Base-by-base conservation (phyloP, 2,888 invertebrate species). In the Tanytarsus gracilentus region DNA sequence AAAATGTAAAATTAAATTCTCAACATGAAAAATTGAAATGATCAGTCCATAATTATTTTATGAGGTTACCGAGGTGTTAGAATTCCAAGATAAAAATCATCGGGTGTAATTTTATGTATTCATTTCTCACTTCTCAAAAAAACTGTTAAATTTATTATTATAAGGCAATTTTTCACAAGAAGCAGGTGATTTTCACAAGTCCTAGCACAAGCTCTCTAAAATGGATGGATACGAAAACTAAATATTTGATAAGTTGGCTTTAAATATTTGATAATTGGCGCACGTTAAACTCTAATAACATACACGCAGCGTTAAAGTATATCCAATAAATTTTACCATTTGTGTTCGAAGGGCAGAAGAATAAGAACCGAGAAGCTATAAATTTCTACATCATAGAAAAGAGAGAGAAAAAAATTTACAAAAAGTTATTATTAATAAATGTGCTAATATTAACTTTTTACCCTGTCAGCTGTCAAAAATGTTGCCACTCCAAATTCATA, bases 51-150 rank as follows among this genome's bases (percentile, higher is more conserved):
- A 58, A 58, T 58, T 58, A 58, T 44, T 58, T 58, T 58, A 58
- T 58, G 58, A 58, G 58, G 58, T 58, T 58, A 26, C 26, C 29
- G n/a, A 55, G 58, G 58, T 58, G 58, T 58, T 58, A 58, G 58
- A 58, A 58, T 26, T 39, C 26, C 26, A n/a, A 16, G 58, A 58
- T 58, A 58, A 58, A 48, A 27, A 58, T 58, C 48, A 44, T 11
- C n/a, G n/a, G n/a, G n/a, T n/a, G n/a, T n/a, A n/a, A n/a, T n/a
- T n/a, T n/a, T n/a, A n/a, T n/a, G n/a, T n/a, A n/a, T n/a, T n/a
- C n/a, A 18, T n/a, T 44, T 16, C 23, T 44, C 9, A 7, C 44
- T 44, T n/a, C n/a, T 30, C 11, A 4, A 14, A 36, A 36, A 36
- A 36, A 14, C 16, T 16, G 36, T 16, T 36, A 4, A 1, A 33